Base-by-base conservation (phyloP, 2,888 invertebrate genomes). In the Drosophila histrio region DNA sequence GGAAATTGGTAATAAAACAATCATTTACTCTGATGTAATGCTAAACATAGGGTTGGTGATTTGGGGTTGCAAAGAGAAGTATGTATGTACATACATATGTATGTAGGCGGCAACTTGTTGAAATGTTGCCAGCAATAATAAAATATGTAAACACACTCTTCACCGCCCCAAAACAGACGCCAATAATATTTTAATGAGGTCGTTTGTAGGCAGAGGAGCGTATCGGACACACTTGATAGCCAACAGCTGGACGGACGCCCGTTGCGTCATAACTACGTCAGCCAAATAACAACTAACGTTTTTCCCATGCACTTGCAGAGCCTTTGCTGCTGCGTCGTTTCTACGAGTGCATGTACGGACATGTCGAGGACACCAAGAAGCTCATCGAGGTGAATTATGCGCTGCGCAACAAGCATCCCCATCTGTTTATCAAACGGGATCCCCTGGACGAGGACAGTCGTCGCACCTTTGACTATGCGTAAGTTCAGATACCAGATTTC, bases 381-480 rank as follows among this genome's bases (percentile, higher is more conserved):
- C 77, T 91, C 15, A 87, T 90, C 26, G 86, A 89, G 69, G 75
- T 88, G n/a, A 90, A 90, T 85, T 93, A 92, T 76, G 92, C 92
- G 9, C 86, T 93, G 62, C 91, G 93, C 11, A 91, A 92, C n/a
- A 92, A 92, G 69, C 91, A 92, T 52, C 92, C 93, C 5, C 93
- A 93, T 79, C 91, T 93, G 64, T 93, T 93, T 79, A 87, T 90
- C 6, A 90, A 93, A 46, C 89, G 93, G 44, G 93, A 93, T 87
- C 93, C 93, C 0, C 38, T 75, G 13, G 89, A 89, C 60, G 82
- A 72, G 8, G 89, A 87, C 47, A 84, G 79, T 28, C 66, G 68
- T 17, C 70, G 77, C 7, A 88, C 89, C 36, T 87, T 87, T 43
- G 86, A 77, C n/a, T 89, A 87, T 74, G 90, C 89, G 89, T 89